Evolutionary conservation across 1,140 invertebrate species (phyloP).

Genomic region (Drosophila parvula): DNA sequence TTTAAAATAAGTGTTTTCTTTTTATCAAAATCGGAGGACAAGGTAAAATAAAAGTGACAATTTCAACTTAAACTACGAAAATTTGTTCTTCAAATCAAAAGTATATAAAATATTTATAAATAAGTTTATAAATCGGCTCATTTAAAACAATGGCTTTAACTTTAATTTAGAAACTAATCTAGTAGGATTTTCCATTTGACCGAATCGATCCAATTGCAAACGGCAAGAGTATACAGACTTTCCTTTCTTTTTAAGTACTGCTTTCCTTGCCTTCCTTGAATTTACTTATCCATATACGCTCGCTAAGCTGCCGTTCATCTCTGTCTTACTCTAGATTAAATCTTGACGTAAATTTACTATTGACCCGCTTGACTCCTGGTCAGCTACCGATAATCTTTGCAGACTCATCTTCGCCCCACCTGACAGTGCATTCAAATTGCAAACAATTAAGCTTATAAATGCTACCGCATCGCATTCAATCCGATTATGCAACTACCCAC

Average conservation of each 20-base stretch:
- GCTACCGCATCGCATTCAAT: constrained; percentile 64
- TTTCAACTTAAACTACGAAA: no score
- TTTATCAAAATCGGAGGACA: no score
- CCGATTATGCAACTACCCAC: constrained; percentile 54
- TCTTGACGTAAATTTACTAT: constrained; percentile 5
- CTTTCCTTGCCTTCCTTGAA: not conserved
- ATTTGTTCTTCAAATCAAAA: no score
- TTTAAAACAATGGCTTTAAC: no score
- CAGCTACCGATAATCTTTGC: constrained; percentile 13
- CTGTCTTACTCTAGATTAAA: not conserved
- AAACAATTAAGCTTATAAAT: constrained; percentile 64
- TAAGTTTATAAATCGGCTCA: no score
- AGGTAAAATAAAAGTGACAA: no score
- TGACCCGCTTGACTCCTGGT: constrained; percentile 14
- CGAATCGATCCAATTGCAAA: no score
- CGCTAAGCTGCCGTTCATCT: not conserved
- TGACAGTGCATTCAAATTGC: constrained; percentile 64
- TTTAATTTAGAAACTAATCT: no score
- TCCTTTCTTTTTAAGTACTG: not conserved
- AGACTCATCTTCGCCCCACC: constrained; percentile 28
- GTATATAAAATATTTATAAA: no score
- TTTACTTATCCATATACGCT: not conserved
- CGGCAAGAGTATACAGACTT: no score
- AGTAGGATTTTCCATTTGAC: no score
- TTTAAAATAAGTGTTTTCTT: no score